These are phyloP conservation scores for Gorsachius goisagi DNA, from an alignment of 2,113 vertebrate species.

Conservation along the genomic window DNA sequence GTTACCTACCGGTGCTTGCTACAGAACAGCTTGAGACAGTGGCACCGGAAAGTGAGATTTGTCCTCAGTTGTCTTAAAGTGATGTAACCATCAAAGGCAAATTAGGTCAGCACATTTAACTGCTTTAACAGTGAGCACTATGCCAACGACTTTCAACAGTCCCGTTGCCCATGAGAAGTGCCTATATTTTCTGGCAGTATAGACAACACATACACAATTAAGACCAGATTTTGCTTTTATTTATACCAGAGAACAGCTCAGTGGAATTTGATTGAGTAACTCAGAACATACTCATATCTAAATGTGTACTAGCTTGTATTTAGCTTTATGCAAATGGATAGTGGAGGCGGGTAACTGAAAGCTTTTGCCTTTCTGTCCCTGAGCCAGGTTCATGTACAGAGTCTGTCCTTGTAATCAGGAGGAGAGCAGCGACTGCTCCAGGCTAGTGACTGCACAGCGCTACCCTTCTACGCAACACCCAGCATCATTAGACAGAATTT, in stretches of 20 bases:
- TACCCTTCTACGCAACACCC: background rate
- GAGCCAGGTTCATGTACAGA: background rate
- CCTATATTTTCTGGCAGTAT: background rate
- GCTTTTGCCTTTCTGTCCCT: background rate
- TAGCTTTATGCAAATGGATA: background rate
- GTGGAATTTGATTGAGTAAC: background rate
- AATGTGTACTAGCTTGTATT: background rate
- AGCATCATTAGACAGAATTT: background rate
- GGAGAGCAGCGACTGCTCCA: background rate
- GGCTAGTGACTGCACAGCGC: background rate
- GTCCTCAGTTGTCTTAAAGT: slow-evolving; percentile 43
- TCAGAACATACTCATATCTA: background rate
- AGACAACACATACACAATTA: background rate
- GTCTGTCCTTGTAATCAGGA: background rate
- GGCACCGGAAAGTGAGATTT: background rate
- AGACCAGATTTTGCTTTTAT: background rate
- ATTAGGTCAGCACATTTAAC: slow-evolving; percentile 25
- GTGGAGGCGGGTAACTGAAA: background rate
- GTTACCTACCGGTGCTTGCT: background rate
- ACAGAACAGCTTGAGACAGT: background rate
- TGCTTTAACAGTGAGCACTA: background rate
- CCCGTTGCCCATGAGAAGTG: background rate
- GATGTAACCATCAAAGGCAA: slow-evolving; percentile 22
- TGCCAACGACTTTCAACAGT: background rate
- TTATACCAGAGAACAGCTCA: background rate